Evolutionary conservation across 2,797 vertebrate genomes (phyloP), one percentile per base, ranked within the genome.

Genomic region (Amblyopsis hoosieri): DNA sequence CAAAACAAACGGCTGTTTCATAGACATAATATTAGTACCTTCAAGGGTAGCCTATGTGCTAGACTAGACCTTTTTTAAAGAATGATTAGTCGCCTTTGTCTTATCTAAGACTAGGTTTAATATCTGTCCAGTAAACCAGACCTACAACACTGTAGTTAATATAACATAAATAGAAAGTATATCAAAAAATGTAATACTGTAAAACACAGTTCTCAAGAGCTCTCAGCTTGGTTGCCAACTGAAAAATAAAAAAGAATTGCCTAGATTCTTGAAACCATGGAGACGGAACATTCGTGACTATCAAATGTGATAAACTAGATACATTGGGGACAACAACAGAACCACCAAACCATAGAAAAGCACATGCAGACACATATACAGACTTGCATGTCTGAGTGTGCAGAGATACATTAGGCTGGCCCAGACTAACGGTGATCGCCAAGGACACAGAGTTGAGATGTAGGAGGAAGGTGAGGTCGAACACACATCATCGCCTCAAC

Each of bases 401-500:
- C 55, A n/a, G 50, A n/a, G 15, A 4, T 5, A 8, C 46, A 29
- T 23, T 31, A 60, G 17, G 80, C 72, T 69, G 8, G 37, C 8
- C 9, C 9, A 42, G 4, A 42, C 37, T 42, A 9, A 29, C 2
- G 3, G 37, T 42, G 47, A 63, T 49, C 14, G 6, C 73, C 73
- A 84, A 85, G 83, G 86, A 87, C 83, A 75, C 56, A 11, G 59
- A 79, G 72, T 12, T 64, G 64, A 75, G 66, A 83, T 56, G 79
- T 72, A 64, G 80, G 82, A 87, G 76, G 77, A 29, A 72, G 72
- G 60, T 54, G 53, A 79, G 67, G 66, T 58, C 65, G 75, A 80
- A 66, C 64, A 60, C 33, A 31, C 72, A 87, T 81, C 87, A 89
- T 89, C 84, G 78, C 86, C 85, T 71, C 85, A 89, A 82, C 72